Evolutionary conservation across 2,797 vertebrate species (phyloP).

Genomic region (Semotilus atromaculatus): DNA sequence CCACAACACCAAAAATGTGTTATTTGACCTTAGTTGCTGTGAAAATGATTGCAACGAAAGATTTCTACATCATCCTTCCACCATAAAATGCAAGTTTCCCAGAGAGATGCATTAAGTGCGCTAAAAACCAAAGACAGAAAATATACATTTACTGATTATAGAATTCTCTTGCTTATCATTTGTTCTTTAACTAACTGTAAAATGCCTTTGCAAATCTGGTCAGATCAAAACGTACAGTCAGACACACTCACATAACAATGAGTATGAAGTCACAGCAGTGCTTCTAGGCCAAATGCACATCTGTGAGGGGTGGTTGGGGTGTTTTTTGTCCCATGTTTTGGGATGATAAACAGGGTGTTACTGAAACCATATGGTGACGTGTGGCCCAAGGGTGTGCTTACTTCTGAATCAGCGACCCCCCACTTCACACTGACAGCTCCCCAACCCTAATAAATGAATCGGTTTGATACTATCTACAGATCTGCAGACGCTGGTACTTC

Average conservation of each 20-base stretch:
- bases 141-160: neutral
- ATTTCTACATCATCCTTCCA: neutral
- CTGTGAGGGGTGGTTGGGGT: constrained; percentile 31
- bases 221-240: constrained; percentile 25
- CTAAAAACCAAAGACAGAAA: neutral
- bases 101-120: neutral
- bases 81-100: neutral
- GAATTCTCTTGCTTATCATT: neutral
- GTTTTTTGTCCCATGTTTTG: constrained; percentile 32
- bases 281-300: constrained; percentile 46
- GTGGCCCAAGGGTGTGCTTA: constrained; percentile 42
- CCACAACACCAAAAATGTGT: neutral
- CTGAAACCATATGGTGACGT: constrained; percentile 48
- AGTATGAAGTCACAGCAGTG: constrained; percentile 35
- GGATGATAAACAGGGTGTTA: constrained; percentile 47
- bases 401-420: constrained; percentile 44
- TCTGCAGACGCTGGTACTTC: neutral
- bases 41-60: neutral
- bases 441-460: constrained; percentile 28
- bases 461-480: neutral
- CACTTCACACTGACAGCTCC: constrained; percentile 20
- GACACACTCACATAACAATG: constrained; percentile 28
- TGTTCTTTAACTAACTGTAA: constrained; percentile 2
- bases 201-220: neutral
- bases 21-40: neutral